These are phyloP conservation scores for Eupithecia exiguata DNA, from an alignment of 2,888 invertebrate species.

Conservation along the genomic window DNA sequence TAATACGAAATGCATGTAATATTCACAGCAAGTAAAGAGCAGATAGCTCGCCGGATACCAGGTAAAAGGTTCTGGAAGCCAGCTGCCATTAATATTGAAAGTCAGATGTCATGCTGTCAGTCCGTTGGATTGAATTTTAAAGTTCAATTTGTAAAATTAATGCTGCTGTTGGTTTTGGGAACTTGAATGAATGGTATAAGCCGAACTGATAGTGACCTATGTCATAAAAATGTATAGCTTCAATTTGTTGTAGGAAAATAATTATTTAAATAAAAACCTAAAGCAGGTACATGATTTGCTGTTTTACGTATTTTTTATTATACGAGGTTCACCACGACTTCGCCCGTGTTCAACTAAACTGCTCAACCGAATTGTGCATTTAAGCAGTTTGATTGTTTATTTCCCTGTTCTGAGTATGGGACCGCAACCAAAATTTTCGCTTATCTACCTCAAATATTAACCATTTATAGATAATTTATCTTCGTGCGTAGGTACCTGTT, in stretches of 20 bases:
- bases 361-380: too few relatives aligned
- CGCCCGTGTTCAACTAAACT: too few relatives aligned
- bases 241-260: not conserved
- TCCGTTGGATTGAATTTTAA: constrained; percentile 55
- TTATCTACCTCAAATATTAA: too few relatives aligned
- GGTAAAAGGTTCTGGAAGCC: constrained; percentile 43
- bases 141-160: constrained; percentile 63
- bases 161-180: constrained; percentile 40
- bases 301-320: not conserved
- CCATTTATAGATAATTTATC: too few relatives aligned
- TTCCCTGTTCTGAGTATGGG: too few relatives aligned
- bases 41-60: constrained; percentile 38
- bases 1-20: constrained; percentile 22
- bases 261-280: too few relatives aligned
- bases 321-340: not conserved
- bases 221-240: constrained; percentile 26
- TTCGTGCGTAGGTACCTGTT: too few relatives aligned
- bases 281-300: not conserved
- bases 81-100: constrained; percentile 49
- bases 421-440: too few relatives aligned
- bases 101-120: constrained; percentile 54
- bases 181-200: constrained; percentile 11
- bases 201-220: not conserved
- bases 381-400: too few relatives aligned
- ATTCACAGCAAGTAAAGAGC: constrained; percentile 26